Percentiles rank a stretch among this genome's conserved stretches.
These are phyloP conservation scores for Takifugu flavidus DNA, from an alignment of 2,113 vertebrate species.

Conservation along the genomic window DNA sequence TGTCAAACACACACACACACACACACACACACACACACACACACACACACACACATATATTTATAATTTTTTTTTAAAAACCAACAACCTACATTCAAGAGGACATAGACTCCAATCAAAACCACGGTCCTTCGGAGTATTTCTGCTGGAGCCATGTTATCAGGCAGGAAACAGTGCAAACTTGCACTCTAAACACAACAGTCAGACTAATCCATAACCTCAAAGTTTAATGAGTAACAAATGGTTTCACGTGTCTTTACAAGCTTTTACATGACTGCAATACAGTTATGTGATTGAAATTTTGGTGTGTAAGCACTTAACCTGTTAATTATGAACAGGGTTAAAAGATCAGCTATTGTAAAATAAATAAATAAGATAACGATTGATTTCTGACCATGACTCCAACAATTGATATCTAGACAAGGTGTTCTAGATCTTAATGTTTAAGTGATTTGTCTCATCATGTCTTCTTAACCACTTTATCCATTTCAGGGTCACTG, in stretches of 20 bases:
- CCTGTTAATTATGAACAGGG: neutral
- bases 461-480: no score
- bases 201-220: slow-evolving; percentile 55
- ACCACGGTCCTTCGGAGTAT: slow-evolving; percentile 12
- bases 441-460: no score
- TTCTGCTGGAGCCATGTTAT: slow-evolving; percentile 40
- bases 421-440: no score
- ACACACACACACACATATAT: no score
- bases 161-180: neutral
- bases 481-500: no score
- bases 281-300: neutral
- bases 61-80: neutral
- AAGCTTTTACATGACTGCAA: neutral
- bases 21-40: no score
- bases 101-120: slow-evolving; percentile 41
- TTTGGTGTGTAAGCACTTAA: neutral
- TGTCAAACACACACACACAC: neutral
- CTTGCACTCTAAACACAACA: slow-evolving; percentile 20
- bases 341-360: neutral
- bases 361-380: no score
- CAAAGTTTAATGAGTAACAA: slow-evolving; percentile 40
- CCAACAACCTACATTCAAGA: slow-evolving; percentile 45
- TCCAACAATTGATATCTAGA: no score
- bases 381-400: neutral
- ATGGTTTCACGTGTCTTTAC: slow-evolving; percentile 10